Base-by-base conservation (phyloP, 1,140 invertebrate species). In the Drosophila busckii region DNA sequence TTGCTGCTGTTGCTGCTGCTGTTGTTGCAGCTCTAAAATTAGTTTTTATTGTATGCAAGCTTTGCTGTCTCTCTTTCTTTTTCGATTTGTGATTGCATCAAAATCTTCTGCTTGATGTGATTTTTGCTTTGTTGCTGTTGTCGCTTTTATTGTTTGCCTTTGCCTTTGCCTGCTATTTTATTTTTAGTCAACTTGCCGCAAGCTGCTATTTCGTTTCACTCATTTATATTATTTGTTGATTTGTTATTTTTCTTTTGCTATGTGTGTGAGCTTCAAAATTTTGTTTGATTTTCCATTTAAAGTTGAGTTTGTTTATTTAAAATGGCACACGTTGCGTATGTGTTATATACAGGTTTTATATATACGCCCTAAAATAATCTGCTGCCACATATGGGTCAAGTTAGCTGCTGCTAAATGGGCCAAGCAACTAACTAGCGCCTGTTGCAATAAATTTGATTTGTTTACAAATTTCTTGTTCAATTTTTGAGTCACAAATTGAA, bases 211-310 rank as follows among this genome's bases (percentile, higher is more conserved):
- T n/a, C n/a, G n/a, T 73, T 62, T 55, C 50, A 69, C 42, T 75
- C 48, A 25, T 68, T 60, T 60, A 65, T 54, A 54, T 46, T 66
- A 56, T 61, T 62, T 62, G 34, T 65, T 54, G 46, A 41, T 19
- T 50, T 54, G 17, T 26, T 32, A 10, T 41, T 45, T 38, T 23
- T 38, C 26, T 50, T 48, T 61, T 71, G 48, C 67, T 68, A 63
- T 48, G 20, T 62, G 34, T 52, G 28, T 32, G 49, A 38, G 32
- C 34, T 40, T 32, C 28, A 56, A 60, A 71, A 62, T 49, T 76
- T 70, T 80, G 73, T 78, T 78, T 78, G 73, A 73, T 80, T 78
- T 78, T 78, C 68, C 73, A 78, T 78, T 78, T 78, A 78, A n/a
- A 76, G 73, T 50, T 60, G 50, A 68, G 73, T 78, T 78, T 78